These are phyloP conservation scores for Nestor notabilis DNA, from an alignment of 2,113 vertebrate genomes.

Conservation along the genomic window DNA sequence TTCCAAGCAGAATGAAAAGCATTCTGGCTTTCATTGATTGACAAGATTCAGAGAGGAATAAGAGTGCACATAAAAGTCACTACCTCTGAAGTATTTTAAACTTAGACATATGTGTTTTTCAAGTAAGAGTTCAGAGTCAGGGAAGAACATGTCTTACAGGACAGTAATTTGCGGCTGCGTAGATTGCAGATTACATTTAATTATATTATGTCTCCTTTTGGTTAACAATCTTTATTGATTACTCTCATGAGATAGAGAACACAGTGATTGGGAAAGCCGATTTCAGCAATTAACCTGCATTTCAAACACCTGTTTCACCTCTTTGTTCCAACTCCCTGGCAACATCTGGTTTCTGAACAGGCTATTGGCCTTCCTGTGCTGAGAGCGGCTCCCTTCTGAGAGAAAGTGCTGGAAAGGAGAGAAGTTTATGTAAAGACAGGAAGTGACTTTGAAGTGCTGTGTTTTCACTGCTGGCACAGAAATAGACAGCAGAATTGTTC, in stretches of 20 bases:
- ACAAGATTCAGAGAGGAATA: too few species aligned
- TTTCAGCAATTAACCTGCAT: not conserved
- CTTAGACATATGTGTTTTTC: too few species aligned
- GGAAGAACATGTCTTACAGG: too few species aligned
- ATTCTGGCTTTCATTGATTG: too few species aligned
- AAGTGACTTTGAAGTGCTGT: constrained; percentile 37
- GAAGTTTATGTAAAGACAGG: constrained; percentile 54
- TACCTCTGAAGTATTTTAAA: too few species aligned
- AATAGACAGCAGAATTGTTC: constrained; percentile 44
- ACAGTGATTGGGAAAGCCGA: not conserved
- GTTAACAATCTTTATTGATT: not conserved
- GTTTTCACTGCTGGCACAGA: constrained; percentile 63
- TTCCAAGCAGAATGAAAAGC: too few species aligned
- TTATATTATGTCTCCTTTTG: not conserved
- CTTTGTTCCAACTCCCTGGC: not conserved
- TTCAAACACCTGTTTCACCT: not conserved
- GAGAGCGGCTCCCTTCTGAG: accelerated
- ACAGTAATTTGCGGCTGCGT: too few species aligned
- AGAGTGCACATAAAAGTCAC: too few species aligned
- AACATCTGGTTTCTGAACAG: not conserved
- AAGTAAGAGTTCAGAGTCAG: too few species aligned
- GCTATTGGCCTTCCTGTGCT: not conserved
- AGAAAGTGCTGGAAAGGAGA: not conserved
- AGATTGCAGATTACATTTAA: too few species aligned
- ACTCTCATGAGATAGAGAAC: not conserved